Percentiles rank a stretch among this genome's conserved stretches.
These are phyloP conservation scores for Toxostoma redivivum DNA, from an alignment of 2,113 vertebrate genomes.

Conservation along the genomic window DNA sequence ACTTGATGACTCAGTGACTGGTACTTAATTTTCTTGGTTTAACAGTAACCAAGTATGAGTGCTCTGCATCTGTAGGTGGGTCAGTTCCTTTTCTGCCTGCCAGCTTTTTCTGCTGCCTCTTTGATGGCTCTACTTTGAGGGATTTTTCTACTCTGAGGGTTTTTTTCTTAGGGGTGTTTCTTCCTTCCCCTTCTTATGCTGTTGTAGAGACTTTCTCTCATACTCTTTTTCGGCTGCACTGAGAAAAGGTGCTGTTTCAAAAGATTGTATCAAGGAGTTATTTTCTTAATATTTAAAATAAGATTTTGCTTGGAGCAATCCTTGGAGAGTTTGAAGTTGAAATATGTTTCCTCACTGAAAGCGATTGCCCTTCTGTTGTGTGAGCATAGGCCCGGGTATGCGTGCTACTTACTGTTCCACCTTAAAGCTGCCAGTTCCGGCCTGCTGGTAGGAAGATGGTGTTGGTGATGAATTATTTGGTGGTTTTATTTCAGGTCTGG, in stretches of 20 bases:
- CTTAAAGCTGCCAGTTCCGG: background rate
- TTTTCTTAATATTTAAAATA: background rate
- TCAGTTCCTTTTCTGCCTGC: background rate
- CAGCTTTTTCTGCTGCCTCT: background rate
- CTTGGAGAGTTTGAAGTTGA: background rate
- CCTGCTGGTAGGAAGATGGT: background rate
- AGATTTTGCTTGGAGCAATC: background rate
- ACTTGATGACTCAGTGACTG: background rate
- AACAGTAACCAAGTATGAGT: background rate
- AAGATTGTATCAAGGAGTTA: background rate
- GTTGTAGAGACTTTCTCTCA: background rate
- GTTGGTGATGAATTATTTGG: background rate
- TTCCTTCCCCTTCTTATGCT: background rate
- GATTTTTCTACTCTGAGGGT: background rate
- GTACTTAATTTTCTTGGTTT: background rate
- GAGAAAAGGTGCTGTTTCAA: background rate
- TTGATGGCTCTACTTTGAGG: background rate
- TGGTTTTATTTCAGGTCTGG: background rate
- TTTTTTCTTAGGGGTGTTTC: background rate
- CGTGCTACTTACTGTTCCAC: background rate
- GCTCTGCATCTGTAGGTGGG: background rate
- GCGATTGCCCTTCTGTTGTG: background rate
- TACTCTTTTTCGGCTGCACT: background rate
- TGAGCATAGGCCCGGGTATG: background rate
- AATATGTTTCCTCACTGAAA: background rate